Percentiles rank a stretch among this genome's conserved stretches.
Evolutionary conservation across 2,888 invertebrate species (phyloP).

Genomic region (Ornithoptera alexandrae): DNA sequence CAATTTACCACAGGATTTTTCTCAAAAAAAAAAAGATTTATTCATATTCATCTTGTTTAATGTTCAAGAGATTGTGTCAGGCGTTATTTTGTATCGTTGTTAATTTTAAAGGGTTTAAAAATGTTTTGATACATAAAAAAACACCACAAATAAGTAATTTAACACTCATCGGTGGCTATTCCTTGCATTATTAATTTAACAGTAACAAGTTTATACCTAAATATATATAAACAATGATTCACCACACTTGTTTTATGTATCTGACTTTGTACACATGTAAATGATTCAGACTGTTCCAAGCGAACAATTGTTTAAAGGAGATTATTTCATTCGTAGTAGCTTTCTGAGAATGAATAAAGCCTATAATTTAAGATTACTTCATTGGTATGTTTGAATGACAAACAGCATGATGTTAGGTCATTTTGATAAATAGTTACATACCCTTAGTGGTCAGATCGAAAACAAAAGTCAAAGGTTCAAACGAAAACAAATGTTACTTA

Average conservation of each 20-base stretch:
- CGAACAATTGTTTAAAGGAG: constrained; percentile 5
- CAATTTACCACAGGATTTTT: too few relatives aligned
- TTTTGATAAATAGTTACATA: too few relatives aligned
- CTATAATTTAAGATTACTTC: not conserved
- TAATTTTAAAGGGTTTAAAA: too few relatives aligned
- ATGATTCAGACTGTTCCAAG: constrained; percentile 1
- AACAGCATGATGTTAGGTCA: not conserved
- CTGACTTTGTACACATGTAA: not conserved
- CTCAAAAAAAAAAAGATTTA: not conserved
- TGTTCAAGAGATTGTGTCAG: not conserved
- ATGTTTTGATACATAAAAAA: too few relatives aligned
- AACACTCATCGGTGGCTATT: too few relatives aligned
- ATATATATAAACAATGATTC: not conserved
- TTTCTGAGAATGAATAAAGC: not conserved
- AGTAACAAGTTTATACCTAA: not conserved
- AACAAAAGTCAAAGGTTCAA: too few relatives aligned
- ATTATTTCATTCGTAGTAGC: constrained; percentile 1
- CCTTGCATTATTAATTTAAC: not conserved
- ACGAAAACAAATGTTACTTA: too few relatives aligned
- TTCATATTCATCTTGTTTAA: not conserved
- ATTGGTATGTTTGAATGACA: not conserved
- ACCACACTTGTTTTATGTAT: not conserved
- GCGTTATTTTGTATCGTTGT: not conserved
- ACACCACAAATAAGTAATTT: too few relatives aligned
- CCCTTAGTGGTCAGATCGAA: too few relatives aligned